Evolutionary conservation across 2,888 invertebrate genomes (phyloP).

Genomic region (Cryptocephalus primarius): DNA sequence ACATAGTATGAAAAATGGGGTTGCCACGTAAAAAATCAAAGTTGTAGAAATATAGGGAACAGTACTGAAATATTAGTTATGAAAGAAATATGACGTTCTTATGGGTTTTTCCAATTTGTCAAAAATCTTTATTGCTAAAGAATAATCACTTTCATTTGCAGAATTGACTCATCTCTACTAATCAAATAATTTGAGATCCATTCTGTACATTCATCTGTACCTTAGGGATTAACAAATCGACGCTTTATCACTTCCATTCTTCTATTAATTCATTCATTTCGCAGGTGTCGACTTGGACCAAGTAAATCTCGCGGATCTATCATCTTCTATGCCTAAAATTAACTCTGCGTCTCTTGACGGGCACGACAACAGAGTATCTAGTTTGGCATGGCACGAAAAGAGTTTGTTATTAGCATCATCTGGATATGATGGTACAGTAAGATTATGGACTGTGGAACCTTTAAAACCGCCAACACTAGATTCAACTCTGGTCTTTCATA

Average conservation of each 20-base stretch:
- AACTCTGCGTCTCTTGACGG: slow-evolving; percentile 37
- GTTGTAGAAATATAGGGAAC: too few species aligned
- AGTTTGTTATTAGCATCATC: slow-evolving; percentile 43
- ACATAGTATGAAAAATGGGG: too few species aligned
- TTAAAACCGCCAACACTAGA: slow-evolving; percentile 33
- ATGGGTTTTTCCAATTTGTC: too few species aligned
- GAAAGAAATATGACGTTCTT: too few species aligned
- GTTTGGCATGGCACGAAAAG: slow-evolving; percentile 38
- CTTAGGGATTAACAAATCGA: not conserved
- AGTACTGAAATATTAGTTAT: too few species aligned
- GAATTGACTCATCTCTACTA: too few species aligned
- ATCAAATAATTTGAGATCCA: too few species aligned
- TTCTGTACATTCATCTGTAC: too few species aligned
- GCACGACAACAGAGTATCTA: slow-evolving; percentile 39
- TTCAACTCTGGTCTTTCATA: slow-evolving; percentile 44
- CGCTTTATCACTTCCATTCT: not conserved
- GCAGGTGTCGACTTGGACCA: slow-evolving; percentile 26
- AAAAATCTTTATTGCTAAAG: too few species aligned
- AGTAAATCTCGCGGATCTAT: slow-evolving; percentile 42
- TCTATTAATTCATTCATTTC: not conserved
- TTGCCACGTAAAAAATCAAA: too few species aligned
- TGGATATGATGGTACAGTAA: slow-evolving; percentile 50
- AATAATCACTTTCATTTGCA: too few species aligned
- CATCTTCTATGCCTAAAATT: slow-evolving; percentile 33
- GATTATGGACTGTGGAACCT: slow-evolving; percentile 42